Evolutionary conservation across 2,888 invertebrate genomes (phyloP), one percentile per base, ranked within the genome.

Genomic region (Mylabris sibirica): DNA sequence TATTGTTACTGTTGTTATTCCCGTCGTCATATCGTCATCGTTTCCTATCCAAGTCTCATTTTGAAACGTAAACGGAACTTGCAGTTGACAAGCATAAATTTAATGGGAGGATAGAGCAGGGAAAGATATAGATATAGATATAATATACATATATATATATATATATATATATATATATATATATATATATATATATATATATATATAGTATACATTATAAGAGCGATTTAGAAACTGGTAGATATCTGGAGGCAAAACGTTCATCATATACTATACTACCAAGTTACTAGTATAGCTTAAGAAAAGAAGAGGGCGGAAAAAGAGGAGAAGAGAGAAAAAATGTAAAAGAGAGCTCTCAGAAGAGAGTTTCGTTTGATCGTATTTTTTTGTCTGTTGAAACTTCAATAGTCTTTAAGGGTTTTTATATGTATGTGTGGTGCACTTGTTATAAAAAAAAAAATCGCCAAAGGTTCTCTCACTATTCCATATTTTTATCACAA

Each of bases 171-270:
- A 30, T 8, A 71, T 71, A 67, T 69, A 69, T 63, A 69, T 35
- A 35, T 20, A 60, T 8, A 6, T 60, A 34, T 60, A 60, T n/a
- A 9, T 35, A 61, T 38, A 30, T 8, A 30, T 30, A 30, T 30
- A 30, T 30, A 30, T 30, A 30, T 8, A 30, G n/a, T n/a, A n/a
- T n/a, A n/a, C n/a, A 60, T 71, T 76, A 74, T 76, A 74, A 71
- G 73, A 76, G 71, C 74, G 77, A 76, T 77, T 76, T 74, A 71
- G 74, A 75, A 75, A 70, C 74, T 74, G 78, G 77, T 76, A 75
- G 77, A 76, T 79, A 76, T 75, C 79, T 75, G 66, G 72, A 69
- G 78, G 78, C 76, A 74, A 75, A 78, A 75, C 78, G 77, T 79
- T 80, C 79, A 78, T 79, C 78, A 49, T 78, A 75, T 77, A 76